These are phyloP conservation scores for Catostomus latipinnis DNA, from an alignment of 2,797 vertebrate species.

Conservation along the genomic window DNA sequence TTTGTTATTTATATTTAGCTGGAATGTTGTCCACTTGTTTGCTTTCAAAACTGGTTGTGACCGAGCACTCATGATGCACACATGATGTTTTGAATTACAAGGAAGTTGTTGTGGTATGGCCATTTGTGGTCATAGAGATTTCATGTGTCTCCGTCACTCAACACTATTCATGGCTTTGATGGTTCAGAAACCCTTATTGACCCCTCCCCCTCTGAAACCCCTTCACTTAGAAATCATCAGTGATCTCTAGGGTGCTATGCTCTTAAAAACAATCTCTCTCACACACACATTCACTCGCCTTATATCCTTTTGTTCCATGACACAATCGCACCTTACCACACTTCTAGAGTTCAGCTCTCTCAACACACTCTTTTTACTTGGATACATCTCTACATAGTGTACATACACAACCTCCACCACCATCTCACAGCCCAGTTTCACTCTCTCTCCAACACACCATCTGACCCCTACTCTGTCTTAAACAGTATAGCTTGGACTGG, in stretches of 20 bases:
- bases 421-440: constrained; percentile 10
- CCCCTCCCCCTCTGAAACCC: constrained; percentile 3
- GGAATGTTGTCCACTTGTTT: not conserved
- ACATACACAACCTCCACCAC: not conserved
- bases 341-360: not conserved
- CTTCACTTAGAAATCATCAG: constrained; percentile 23
- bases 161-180: constrained; percentile 33
- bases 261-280: not conserved
- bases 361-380: not conserved
- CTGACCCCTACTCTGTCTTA: not conserved
- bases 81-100: not conserved
- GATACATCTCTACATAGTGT: not conserved
- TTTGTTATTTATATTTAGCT: not conserved
- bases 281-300: not conserved
- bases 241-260: constrained; percentile 18
- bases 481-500: not conserved
- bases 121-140: not conserved
- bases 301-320: not conserved
- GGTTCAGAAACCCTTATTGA: not conserved
- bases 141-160: constrained; percentile 15
- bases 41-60: not conserved
- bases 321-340: not conserved
- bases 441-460: constrained; percentile 1
- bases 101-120: not conserved
- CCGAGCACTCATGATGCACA: not conserved